Percentiles rank a stretch among this genome's conserved stretches.
phyloP scores from a whole-genome alignment of 2,888 invertebrate genomes.

The Quadroppia sp. region DNA sequence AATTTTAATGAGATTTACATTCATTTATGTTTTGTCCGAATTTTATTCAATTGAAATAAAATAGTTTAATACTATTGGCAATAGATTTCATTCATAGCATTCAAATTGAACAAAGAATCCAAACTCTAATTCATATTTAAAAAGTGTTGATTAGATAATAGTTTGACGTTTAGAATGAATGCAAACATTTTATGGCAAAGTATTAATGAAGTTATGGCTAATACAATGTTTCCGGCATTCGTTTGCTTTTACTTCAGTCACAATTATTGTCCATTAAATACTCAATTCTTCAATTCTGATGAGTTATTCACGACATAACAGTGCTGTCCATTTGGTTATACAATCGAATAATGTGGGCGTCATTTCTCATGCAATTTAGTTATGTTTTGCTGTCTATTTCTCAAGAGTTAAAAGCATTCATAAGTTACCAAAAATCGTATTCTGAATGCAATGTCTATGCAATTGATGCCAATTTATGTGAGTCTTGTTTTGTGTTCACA shows the following conservation, averaged over 20 bases:
- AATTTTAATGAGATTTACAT: no score
- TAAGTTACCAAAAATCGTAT: not conserved
- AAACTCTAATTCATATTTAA: not conserved
- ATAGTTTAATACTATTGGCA: not conserved
- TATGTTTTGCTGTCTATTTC: conserved; percentile 15
- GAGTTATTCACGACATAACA: not conserved
- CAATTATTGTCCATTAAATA: conserved; percentile 31
- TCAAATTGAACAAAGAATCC: not conserved
- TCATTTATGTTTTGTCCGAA: no score
- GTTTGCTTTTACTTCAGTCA: conserved; percentile 30
- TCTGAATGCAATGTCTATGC: not conserved
- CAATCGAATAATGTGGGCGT: conserved; percentile 24
- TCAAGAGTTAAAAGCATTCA: conserved; percentile 32
- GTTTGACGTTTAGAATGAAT: not conserved
- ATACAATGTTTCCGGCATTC: conserved; percentile 22
- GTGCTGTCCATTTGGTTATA: conserved; percentile 28
- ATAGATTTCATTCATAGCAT: not conserved
- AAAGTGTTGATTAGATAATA: conserved; percentile 21
- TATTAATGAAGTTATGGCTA: conserved; percentile 8
- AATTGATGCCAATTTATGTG: conserved; percentile 27
- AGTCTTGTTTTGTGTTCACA: not conserved
- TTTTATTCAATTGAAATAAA: no score
- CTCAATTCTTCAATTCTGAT: no score
- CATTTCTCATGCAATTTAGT: conserved; percentile 26
- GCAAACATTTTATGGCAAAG: not conserved